These are phyloP conservation scores for Lagodon rhomboides DNA, from an alignment of 2,797 vertebrate species.

Conservation along the genomic window DNA sequence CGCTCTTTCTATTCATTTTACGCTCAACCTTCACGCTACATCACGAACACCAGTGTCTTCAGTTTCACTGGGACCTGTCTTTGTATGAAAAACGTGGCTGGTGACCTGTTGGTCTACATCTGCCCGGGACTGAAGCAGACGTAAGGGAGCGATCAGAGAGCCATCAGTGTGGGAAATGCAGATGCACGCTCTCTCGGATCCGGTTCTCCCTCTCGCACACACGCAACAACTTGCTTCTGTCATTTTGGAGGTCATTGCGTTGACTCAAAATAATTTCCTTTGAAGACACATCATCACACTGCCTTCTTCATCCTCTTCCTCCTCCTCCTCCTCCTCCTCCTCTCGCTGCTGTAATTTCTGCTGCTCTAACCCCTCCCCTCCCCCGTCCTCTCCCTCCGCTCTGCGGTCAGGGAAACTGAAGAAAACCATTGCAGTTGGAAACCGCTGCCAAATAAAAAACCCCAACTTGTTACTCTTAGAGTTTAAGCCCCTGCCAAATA, in stretches of 20 bases:
- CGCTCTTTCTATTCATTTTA: background rate
- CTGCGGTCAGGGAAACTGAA: constrained; percentile 60
- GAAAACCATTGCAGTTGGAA: constrained; percentile 62
- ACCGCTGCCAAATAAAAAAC: constrained; percentile 63
- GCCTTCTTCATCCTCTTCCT: background rate
- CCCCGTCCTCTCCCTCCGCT: background rate
- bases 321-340: background rate
- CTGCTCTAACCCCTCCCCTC: too few relatives aligned
- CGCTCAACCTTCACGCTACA: background rate
- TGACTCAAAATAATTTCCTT: background rate
- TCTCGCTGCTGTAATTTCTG: background rate
- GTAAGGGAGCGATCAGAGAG: background rate
- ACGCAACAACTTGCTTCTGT: background rate
- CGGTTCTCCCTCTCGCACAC: background rate
- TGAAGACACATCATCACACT: background rate
- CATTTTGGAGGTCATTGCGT: background rate
- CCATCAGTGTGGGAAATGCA: constrained; percentile 25
- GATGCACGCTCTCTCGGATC: background rate
- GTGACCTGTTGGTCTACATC: constrained; percentile 11
- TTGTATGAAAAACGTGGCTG: background rate
- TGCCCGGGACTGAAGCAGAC: background rate
- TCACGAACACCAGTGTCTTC: too few relatives aligned
- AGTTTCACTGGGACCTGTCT: background rate
- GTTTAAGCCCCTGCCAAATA: constrained; percentile 75
- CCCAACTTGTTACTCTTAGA: constrained; percentile 63